Percentiles rank a stretch among this genome's conserved stretches.
Evolutionary conservation across 2,113 vertebrate species (phyloP).

Genomic region (Sorex araneus): DNA sequence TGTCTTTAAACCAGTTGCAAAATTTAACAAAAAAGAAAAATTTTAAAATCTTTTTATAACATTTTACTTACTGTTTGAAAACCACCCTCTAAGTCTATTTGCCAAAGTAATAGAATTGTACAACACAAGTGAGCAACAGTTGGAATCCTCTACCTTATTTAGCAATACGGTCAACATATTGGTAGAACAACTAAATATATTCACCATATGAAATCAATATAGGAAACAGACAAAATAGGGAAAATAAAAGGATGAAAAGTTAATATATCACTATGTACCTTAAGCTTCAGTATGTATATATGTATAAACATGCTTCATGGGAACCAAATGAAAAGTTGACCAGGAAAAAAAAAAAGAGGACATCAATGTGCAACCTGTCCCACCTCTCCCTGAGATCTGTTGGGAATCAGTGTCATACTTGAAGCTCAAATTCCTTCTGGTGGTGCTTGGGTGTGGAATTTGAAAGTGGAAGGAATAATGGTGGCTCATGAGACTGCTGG

Average conservation of each 20-base stretch:
- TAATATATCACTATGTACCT: no score
- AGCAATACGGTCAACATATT: neutral
- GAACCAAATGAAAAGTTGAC: neutral
- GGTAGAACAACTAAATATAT: neutral
- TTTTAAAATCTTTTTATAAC: neutral
- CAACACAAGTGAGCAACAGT: neutral
- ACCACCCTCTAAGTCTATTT: neutral
- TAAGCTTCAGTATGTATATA: no score
- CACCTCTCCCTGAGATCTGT: neutral
- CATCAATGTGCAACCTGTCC: neutral
- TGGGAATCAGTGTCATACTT: neutral
- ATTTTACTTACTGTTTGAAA: neutral
- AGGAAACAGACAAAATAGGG: no score
- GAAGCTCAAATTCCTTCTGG: neutral
- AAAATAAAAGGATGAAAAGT: no score
- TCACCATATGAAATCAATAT: no score
- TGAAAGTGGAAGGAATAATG: neutral
- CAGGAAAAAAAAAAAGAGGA: neutral
- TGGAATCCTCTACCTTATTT: neutral
- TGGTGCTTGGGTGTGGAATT: no score
- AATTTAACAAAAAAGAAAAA: conserved; percentile 3
- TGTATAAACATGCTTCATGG: neutral
- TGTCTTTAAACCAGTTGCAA: neutral
- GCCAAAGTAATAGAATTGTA: neutral
- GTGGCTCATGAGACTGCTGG: neutral